Evolutionary conservation across 1,140 invertebrate species (phyloP).

Genomic region (Drosophila teissieri): DNA sequence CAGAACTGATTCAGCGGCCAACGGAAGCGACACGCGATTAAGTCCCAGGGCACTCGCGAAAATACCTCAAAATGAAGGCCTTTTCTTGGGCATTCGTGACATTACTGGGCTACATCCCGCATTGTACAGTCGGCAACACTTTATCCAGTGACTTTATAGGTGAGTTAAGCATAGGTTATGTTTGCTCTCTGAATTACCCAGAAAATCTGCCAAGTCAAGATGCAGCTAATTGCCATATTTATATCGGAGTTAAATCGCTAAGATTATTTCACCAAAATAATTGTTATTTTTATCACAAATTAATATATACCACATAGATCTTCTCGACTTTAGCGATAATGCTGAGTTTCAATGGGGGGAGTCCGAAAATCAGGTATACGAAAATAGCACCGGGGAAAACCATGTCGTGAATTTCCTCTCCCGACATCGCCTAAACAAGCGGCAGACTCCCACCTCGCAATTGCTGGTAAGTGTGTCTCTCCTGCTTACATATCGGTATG

Average conservation of each 20-base stretch:
- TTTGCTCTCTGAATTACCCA: no score
- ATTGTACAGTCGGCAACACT: conserved; percentile 29
- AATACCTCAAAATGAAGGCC: conserved; percentile 39
- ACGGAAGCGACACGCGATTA: conserved; percentile 66
- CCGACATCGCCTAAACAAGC: conserved; percentile 67
- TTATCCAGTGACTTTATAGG: conserved; percentile 48
- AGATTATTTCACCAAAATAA: neutral
- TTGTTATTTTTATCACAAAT: no score
- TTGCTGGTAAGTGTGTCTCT: conserved; percentile 46
- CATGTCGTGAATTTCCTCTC: conserved; percentile 46
- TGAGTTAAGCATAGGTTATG: conserved; percentile 4
- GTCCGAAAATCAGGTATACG: conserved; percentile 49
- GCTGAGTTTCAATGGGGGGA: conserved; percentile 76
- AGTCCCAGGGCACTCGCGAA: conserved; percentile 21
- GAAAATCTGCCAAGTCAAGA: no score
- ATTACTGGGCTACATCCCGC: conserved; percentile 12
- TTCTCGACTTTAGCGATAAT: conserved; percentile 74
- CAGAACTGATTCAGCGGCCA: conserved; percentile 23
- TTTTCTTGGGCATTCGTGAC: conserved; percentile 16
- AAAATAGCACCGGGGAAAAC: conserved; percentile 30
- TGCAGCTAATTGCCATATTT: no score
- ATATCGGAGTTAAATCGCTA: no score
- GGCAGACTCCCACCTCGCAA: conserved; percentile 51
- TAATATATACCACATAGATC: conserved; percentile 36
- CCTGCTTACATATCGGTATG: no score